phyloP scores from a whole-genome alignment of 2,113 vertebrate genomes.

The Cyanocitta stelleri region DNA sequence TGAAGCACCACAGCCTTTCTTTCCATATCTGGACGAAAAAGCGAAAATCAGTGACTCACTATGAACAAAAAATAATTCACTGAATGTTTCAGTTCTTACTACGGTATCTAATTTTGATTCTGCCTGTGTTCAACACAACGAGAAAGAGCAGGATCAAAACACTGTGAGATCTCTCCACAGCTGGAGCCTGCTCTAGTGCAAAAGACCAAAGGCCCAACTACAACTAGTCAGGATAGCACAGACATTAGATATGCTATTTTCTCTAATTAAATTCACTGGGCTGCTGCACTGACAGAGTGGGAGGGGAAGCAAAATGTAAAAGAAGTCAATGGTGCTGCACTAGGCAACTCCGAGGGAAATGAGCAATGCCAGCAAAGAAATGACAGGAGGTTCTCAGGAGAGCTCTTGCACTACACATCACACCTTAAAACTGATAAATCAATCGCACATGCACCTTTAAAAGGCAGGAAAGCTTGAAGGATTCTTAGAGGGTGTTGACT shows the following conservation, averaged over 20 bases:
- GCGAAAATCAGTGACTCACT: conserved; percentile 1
- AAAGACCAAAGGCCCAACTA: conserved; percentile 39
- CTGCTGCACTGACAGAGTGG: conserved; percentile 18
- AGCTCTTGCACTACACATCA: conserved; percentile 2
- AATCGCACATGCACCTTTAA: background rate
- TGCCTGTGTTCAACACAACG: conserved; percentile 50
- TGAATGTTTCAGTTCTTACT: background rate
- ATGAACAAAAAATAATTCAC: conserved; percentile 34
- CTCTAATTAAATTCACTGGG: conserved; percentile 60
- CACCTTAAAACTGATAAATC: conserved; percentile 30
- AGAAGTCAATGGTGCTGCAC: conserved; percentile 32
- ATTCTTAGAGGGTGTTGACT: conserved; percentile 42
- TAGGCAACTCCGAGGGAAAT: conserved; percentile 23
- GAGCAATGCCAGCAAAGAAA: conserved; percentile 13
- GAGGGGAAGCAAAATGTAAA: conserved; percentile 11
- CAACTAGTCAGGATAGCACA: background rate
- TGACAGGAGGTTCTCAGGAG: conserved; percentile 53
- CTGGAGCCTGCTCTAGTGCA: conserved; percentile 17
- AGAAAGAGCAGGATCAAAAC: conserved; percentile 58
- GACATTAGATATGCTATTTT: conserved; percentile 36
- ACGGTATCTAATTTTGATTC: conserved; percentile 60
- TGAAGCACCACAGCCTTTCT: background rate
- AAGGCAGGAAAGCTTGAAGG: conserved; percentile 5
- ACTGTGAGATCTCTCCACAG: conserved; percentile 19
- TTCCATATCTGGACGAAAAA: background rate